Percentiles rank a stretch among this genome's conserved stretches.
Evolutionary conservation across 2,113 vertebrate genomes (phyloP).

Genomic region (Eclectus roratus): DNA sequence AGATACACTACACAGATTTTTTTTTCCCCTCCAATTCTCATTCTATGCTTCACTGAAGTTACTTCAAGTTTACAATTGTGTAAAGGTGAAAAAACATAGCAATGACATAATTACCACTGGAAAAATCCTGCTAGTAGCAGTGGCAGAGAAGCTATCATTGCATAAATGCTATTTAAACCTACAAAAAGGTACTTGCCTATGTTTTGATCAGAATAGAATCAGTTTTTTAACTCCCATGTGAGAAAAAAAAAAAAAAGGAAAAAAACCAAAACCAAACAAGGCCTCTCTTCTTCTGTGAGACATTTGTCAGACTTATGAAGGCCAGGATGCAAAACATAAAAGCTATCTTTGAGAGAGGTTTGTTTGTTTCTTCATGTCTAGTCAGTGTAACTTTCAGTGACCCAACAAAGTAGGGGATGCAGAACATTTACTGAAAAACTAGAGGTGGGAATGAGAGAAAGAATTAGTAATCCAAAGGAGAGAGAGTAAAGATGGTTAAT

Average conservation of each 20-base stretch:
- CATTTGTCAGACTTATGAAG: not conserved
- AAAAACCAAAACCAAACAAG: not conserved
- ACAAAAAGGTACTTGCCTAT: not conserved
- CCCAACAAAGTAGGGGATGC: not conserved
- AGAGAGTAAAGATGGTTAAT: not conserved
- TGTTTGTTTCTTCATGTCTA: not conserved
- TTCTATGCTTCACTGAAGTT: constrained; percentile 56
- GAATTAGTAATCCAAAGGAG: not conserved
- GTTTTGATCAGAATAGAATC: not conserved
- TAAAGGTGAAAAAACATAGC: constrained; percentile 31
- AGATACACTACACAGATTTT: constrained; percentile 67
- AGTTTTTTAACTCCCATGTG: not conserved
- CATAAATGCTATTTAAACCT: constrained; percentile 7
- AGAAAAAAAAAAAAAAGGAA: not conserved
- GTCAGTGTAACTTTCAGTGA: not conserved
- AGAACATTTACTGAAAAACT: not conserved
- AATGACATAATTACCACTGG: constrained; percentile 9
- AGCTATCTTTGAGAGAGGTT: not conserved
- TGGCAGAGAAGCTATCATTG: not conserved
- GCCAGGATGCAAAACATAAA: not conserved
- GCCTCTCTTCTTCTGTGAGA: not conserved
- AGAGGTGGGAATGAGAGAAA: not conserved
- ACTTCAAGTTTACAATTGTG: constrained; percentile 41
- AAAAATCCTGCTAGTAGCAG: not conserved
- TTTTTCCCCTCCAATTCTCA: not conserved